These are phyloP conservation scores for Drosophila borborema DNA, from an alignment of 2,888 invertebrate species.

Conservation along the genomic window DNA sequence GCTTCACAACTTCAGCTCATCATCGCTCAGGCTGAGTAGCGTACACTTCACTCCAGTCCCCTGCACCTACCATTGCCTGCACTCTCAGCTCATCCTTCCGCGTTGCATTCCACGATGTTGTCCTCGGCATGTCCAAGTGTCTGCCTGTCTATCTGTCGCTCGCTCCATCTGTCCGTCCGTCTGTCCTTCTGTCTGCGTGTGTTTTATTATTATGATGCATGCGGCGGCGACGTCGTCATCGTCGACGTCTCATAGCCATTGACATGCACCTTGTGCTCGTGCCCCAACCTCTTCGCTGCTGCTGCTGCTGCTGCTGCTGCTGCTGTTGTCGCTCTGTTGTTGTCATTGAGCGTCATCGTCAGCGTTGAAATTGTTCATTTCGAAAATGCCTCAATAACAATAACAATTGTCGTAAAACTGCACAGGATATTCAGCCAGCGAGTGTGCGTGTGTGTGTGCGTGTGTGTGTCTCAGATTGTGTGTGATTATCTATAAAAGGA, in stretches of 20 bases:
- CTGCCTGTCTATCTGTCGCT: constrained; percentile 39
- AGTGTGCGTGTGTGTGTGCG: constrained; percentile 21
- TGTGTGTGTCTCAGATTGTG: constrained; percentile 59
- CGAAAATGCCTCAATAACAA: constrained; percentile 82
- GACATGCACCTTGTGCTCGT: constrained; percentile 73
- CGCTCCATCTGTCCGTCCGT: constrained; percentile 14
- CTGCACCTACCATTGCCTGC: background rate
- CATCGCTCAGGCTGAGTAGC: constrained; percentile 34
- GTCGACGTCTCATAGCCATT: constrained; percentile 68
- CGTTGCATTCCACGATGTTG: constrained; percentile 68
- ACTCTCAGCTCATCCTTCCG: constrained; percentile 40
- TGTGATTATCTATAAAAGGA: constrained; percentile 82
- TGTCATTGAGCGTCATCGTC: constrained; percentile 77
- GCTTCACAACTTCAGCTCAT: constrained; percentile 56
- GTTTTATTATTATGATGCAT: constrained; percentile 81
- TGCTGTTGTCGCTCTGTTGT: constrained; percentile 46
- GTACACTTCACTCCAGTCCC: background rate
- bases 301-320: constrained; percentile 20
- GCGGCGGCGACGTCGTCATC: constrained; percentile 61
- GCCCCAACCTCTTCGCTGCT: constrained; percentile 33
- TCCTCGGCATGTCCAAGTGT: constrained; percentile 74
- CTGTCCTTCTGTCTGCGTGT: constrained; percentile 48
- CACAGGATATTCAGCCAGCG: constrained; percentile 66
- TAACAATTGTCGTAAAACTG: constrained; percentile 81
- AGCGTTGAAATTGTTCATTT: constrained; percentile 80